Percentiles rank a stretch among this genome's conserved stretches.
Evolutionary conservation across 2,888 invertebrate genomes (phyloP).

Genomic region (Chironomus tentans): DNA sequence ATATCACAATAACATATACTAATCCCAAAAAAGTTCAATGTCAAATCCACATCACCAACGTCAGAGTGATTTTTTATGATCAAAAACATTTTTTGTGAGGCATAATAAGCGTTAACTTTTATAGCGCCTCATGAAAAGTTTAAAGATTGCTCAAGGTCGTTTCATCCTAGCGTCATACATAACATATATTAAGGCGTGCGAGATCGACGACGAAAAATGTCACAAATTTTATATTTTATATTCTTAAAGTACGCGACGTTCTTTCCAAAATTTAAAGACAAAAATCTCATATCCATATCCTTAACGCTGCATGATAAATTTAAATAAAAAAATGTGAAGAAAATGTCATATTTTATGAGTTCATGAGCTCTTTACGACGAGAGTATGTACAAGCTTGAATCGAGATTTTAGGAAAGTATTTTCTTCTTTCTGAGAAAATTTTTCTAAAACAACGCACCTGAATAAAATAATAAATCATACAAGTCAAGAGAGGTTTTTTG

Average conservation of each 20-base stretch:
- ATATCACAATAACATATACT: too few species aligned
- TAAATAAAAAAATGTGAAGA: not conserved
- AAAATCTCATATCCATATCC: not conserved
- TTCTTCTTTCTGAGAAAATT: too few species aligned
- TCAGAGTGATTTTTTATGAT: not conserved
- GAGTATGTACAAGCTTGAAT: too few species aligned
- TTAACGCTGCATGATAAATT: not conserved
- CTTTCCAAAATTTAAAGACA: not conserved
- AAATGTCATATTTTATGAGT: not conserved
- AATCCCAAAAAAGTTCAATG: too few species aligned
- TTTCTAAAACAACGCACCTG: too few species aligned
- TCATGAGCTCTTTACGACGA: not conserved
- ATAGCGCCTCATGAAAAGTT: not conserved
- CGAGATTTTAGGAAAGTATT: not conserved
- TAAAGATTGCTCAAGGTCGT: not conserved
- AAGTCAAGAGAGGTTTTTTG: too few species aligned
- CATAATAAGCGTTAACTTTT: conserved; percentile 1
- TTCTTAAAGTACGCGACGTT: not conserved
- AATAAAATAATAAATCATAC: too few species aligned
- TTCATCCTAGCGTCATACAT: not conserved
- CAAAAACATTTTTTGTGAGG: not conserved
- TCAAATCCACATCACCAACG: not conserved
- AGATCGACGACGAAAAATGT: not conserved
- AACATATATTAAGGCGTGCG: too few species aligned
- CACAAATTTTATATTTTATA: not conserved